Base-by-base conservation (phyloP, 2,888 invertebrate species). In the Muscina levida region DNA sequence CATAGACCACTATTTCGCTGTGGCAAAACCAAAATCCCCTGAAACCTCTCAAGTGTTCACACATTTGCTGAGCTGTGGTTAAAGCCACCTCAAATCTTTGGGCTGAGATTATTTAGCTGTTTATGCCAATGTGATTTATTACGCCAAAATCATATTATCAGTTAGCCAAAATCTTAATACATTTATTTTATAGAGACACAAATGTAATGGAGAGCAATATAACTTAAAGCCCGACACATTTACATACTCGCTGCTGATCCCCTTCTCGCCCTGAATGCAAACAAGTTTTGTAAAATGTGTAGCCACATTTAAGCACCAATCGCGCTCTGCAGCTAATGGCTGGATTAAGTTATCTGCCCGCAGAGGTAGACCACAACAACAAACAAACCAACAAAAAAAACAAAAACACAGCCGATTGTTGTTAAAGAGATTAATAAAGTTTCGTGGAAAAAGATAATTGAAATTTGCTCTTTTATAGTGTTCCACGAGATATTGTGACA, bases 261-360 rank as follows among this genome's bases (percentile, higher is more conserved):
- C 31, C 59, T 15, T 31, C 10, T 1, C 17, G 1, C 17, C 39
- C 37, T 57, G 10, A 13, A 42, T 62, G 42, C 62, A 62, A 62
- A 62, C 62, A 19, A 37, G 62, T 42, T 72, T 31, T 8, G 31
- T n/a, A 31, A 31, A 31, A 31, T 31, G 3, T 31, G 31, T 31
- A 46, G 77, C 17, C 74, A 57, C 19, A 24, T 15, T 17, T n/a
- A n/a, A 10, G 56, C n/a, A 6, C 19, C n/a, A 22, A 5, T 6
- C 31, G 42, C 11, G 24, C 6, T 39, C 56, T 48, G 57, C 42
- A 24, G 39, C 74, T 62, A 46, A 39, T 15, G 48, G 48, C 0
- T 66, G 77, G 68, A 81, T 81, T 81, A 75, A 81, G 81, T 77
- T 77, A 81, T 81, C 77, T 72, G 72, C 31, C 48, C 72, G 42